Conservation (phyloP, 2,888 invertebrate genomes). For the Lycocerus yunnanus region DNA sequence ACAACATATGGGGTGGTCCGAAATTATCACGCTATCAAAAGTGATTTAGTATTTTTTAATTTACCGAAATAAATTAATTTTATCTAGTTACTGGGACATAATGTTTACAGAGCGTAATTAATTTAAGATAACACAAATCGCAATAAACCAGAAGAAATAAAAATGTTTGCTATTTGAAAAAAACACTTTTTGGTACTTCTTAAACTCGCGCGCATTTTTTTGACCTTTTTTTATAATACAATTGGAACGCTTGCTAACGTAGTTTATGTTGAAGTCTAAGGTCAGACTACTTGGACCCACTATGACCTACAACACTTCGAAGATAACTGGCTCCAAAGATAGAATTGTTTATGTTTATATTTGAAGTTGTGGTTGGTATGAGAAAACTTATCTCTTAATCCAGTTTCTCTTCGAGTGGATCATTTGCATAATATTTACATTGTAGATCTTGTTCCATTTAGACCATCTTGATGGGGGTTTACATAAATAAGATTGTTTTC, state of each 20-base stretch:
- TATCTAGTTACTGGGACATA: too few species aligned
- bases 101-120: too few species aligned
- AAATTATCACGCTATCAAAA: too few species aligned
- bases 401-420: not conserved
- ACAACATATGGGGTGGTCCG: too few species aligned
- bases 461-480: not conserved
- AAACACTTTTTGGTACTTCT: too few species aligned
- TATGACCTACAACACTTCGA: constrained; percentile 20
- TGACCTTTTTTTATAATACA: too few species aligned
- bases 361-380: not conserved
- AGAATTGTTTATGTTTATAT: constrained; percentile 1
- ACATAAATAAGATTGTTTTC: not conserved
- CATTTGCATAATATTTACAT: not conserved
- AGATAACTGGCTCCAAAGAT: constrained; percentile 23
- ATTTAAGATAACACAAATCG: too few species aligned
- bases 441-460: not conserved
- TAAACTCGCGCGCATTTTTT: too few species aligned
- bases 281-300: constrained; percentile 27
- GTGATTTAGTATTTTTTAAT: too few species aligned
- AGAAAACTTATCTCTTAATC: not conserved
- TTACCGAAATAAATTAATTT: too few species aligned
- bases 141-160: too few species aligned
- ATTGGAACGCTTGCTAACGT: not conserved
- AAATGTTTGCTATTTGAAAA: too few species aligned
- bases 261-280: not conserved